These are phyloP conservation scores for Pseudanteris insignis DNA, from an alignment of 2,888 invertebrate species.

Conservation along the genomic window DNA sequence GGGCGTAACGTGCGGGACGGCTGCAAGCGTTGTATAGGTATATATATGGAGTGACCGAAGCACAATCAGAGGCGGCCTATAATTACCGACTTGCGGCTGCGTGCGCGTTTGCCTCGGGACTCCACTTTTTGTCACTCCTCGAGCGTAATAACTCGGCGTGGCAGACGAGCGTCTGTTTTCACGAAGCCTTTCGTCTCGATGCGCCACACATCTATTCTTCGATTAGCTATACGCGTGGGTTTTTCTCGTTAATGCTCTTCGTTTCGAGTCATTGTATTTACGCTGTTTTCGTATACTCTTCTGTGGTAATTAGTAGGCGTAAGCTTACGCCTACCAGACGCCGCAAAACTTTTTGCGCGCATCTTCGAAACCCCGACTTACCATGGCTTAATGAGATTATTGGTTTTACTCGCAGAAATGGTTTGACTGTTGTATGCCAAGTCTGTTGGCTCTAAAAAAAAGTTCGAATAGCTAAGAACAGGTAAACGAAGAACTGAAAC, in stretches of 20 bases:
- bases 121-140: slow-evolving; percentile 63
- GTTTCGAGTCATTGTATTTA: slow-evolving; percentile 40
- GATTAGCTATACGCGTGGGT: slow-evolving; percentile 62
- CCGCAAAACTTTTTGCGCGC: slow-evolving; percentile 43
- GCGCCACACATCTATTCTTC: slow-evolving; percentile 50
- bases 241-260: slow-evolving; percentile 57
- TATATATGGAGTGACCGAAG: slow-evolving; percentile 53
- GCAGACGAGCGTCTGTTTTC: slow-evolving; percentile 50
- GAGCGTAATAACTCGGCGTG: slow-evolving; percentile 56
- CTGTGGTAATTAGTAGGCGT: slow-evolving; percentile 66
- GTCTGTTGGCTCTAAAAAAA: no score
- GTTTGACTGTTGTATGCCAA: no score
- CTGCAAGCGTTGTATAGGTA: slow-evolving; percentile 30
- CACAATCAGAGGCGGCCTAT: slow-evolving; percentile 66
- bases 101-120: slow-evolving; percentile 64
- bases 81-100: slow-evolving; percentile 65
- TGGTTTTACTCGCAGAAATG: slow-evolving; percentile 17
- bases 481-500: no score
- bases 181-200: slow-evolving; percentile 35
- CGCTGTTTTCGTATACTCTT: slow-evolving; percentile 50
- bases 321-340: slow-evolving; percentile 63
- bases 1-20: slow-evolving; percentile 44
- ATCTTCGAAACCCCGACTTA: slow-evolving; percentile 15
- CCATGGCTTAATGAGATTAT: slow-evolving; percentile 31
- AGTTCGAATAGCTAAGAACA: no score